These are phyloP conservation scores for Setipinna tenuifilis DNA, from an alignment of 2,797 vertebrate genomes.

Conservation along the genomic window DNA sequence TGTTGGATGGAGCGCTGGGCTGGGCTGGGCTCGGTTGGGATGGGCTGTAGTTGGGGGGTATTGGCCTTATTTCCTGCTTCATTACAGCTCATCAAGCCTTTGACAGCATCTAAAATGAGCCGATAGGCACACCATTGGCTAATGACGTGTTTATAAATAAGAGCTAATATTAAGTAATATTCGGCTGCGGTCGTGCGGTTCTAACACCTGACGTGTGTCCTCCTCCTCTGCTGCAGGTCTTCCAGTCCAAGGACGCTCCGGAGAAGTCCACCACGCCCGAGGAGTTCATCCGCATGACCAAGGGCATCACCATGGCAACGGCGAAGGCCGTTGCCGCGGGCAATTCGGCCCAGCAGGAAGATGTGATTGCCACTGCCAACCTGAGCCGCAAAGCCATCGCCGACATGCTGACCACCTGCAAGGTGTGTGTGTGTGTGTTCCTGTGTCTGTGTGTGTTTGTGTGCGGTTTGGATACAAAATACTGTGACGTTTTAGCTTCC, in stretches of 20 bases:
- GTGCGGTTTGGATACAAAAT: background rate
- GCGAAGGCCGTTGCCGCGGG: constrained; percentile 97
- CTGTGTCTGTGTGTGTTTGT: background rate
- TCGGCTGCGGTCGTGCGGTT: background rate
- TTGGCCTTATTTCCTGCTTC: background rate
- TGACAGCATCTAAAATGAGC: background rate
- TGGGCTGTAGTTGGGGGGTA: background rate
- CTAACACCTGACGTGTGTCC: background rate
- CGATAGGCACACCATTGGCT: background rate
- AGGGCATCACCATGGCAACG: constrained; percentile 97
- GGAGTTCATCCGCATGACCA: constrained; percentile 97
- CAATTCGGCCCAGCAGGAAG: constrained; percentile 95
- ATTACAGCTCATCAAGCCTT: background rate
- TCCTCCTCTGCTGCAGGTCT: constrained; percentile 76
- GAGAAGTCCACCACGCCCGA: constrained; percentile 92
- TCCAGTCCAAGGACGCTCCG: constrained; percentile 89
- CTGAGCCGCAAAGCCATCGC: constrained; percentile 96
- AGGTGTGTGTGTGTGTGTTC: constrained; percentile 67
- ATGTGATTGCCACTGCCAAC: constrained; percentile 96
- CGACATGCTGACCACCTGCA: constrained; percentile 95
- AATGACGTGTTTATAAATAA: background rate
- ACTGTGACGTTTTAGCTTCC: background rate
- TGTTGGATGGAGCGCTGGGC: too few relatives aligned
- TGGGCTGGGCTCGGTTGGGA: too few relatives aligned
- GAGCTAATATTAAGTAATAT: background rate